Conservation (phyloP, 2,888 invertebrate genomes). For the Pseudococcus jackbeardsleyi region DNA sequence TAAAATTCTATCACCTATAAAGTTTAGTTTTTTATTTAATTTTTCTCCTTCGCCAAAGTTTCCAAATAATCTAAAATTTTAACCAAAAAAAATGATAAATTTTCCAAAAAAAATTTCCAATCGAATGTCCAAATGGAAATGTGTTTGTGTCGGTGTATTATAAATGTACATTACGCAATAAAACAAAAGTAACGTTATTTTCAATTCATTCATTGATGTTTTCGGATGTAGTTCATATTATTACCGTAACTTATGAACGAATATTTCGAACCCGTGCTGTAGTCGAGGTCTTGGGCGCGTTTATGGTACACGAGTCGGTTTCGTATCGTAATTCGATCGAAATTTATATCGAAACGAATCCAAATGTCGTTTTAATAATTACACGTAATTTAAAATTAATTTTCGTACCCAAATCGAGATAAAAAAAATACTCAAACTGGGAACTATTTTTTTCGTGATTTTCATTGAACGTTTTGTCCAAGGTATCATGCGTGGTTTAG, state of each 20-base stretch:
- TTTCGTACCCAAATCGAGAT: background rate
- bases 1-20: background rate
- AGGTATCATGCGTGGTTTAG: slow-evolving; percentile 61
- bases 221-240: slow-evolving; percentile 61
- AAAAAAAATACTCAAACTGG: slow-evolving; percentile 1
- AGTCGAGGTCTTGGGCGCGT: background rate
- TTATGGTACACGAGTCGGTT: background rate
- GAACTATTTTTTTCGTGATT: slow-evolving; percentile 62
- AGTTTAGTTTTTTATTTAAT: background rate
- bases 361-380: background rate
- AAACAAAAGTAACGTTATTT: slow-evolving; percentile 53
- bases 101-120: background rate
- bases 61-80: no score
- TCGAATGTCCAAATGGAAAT: background rate
- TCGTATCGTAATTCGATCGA: background rate
- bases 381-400: background rate
- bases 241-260: slow-evolving; percentile 62
- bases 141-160: background rate
- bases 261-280: background rate
- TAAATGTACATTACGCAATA: slow-evolving; percentile 58
- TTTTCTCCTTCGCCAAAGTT: no score
- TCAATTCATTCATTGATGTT: slow-evolving; percentile 64
- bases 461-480: slow-evolving; percentile 62
- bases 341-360: background rate
- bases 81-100: no score